Evolutionary conservation across 2,888 invertebrate genomes (phyloP), one percentile per base, ranked within the genome.

Genomic region (Caenorhabditis parvicauda): DNA sequence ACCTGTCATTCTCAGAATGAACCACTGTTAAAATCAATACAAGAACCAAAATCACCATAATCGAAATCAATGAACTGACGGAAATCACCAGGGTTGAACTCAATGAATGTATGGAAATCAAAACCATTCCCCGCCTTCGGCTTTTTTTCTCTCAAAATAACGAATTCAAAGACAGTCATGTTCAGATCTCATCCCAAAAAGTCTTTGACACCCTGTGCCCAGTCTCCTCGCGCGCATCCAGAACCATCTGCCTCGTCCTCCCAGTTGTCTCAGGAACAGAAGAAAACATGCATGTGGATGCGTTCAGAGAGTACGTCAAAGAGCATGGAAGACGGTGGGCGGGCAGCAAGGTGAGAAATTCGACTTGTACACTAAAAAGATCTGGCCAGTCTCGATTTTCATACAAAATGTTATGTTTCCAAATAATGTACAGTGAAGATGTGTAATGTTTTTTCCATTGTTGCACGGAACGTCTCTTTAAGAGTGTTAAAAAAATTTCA

Each of bases 131-230:
- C 28, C 3, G 5, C 3, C 22, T 24, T 44, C 9, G 9, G 7
- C 22, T 24, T 32, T n/a, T 32, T 32, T n/a, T 9, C 35, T 9
- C 35, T n/a, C 5, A 44, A 12, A n/a, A 22, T 24, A 17, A 24
- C 27, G 17, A 12, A 25, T n/a, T n/a, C n/a, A n/a, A n/a, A n/a
- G n/a, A n/a, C n/a, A n/a, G n/a, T n/a, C n/a, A n/a, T n/a, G 46
- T 71, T 29, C 53, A 76, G 76, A 65, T 84, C 5, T 83, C 84
- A 0, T 83, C 83, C 4, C 82, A 81, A 59, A 61, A 61, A 14
- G 73, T 81, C 50, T 82, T 84, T 64, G 82, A 84, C 55, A 81
- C 83, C 17, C 72, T 84, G 2, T 84, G 84, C 70, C 84, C 84
- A 2, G 70, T 76, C 0, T 74, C 72, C 9, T 75, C 74, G 7